phyloP scores from a whole-genome alignment of 2,888 invertebrate species.

The Onthophagus sagittarius region DNA sequence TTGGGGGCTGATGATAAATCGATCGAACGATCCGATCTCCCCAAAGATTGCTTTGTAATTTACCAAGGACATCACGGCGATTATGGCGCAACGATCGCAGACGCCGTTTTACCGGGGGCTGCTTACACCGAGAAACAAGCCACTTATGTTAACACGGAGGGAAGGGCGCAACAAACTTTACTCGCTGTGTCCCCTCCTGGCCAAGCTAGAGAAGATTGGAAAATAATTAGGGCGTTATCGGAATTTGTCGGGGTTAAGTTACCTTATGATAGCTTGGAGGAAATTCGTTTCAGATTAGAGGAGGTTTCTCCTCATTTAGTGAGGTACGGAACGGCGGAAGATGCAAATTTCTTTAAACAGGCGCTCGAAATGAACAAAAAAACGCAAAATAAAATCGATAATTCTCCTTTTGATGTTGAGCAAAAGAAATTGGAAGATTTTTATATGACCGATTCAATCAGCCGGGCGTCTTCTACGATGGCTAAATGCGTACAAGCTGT shows the following conservation, averaged over 20 bases:
- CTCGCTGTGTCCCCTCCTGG: conserved; percentile 89
- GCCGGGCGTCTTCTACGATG: conserved; percentile 97
- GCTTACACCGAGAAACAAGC: conserved; percentile 98
- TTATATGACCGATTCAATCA: conserved; percentile 95
- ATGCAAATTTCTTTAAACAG: conserved; percentile 79
- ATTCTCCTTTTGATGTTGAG: conserved; percentile 62
- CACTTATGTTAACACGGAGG: conserved; percentile 98
- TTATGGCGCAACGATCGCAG: conserved; percentile 86
- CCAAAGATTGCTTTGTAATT: conserved; percentile 78
- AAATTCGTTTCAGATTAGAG: conserved; percentile 75
- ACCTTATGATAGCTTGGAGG: conserved; percentile 83
- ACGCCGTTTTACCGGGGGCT: conserved; percentile 90
- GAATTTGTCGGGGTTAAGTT: conserved; percentile 67
- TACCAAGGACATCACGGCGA: conserved; percentile 98
- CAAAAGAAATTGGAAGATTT: conserved; percentile 78
- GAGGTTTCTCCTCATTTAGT: conserved; percentile 88
- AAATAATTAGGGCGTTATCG: conserved; percentile 93
- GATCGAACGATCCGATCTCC: conserved; percentile 72
- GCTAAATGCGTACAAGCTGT: conserved; percentile 95
- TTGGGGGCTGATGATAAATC: conserved; percentile 91
- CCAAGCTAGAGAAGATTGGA: conserved; percentile 95
- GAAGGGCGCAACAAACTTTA: conserved; percentile 87
- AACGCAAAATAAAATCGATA: conserved; percentile 36
- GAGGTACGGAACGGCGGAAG: conserved; percentile 78
- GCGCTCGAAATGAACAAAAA: conserved; percentile 71